These are phyloP conservation scores for Mungos mungo DNA, from an alignment of 2,113 vertebrate genomes.

Conservation along the genomic window DNA sequence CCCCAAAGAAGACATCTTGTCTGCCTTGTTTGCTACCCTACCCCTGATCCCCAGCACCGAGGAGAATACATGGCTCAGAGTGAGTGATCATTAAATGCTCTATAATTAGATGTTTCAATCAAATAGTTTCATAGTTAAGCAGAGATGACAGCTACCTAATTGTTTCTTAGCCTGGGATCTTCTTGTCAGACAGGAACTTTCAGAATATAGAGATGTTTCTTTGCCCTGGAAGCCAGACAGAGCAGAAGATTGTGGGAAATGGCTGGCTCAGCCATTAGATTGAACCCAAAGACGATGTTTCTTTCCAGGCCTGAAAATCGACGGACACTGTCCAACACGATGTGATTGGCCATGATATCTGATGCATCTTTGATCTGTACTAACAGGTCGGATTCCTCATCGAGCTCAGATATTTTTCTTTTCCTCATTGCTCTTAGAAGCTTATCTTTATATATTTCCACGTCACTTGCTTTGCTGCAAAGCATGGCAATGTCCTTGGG, in stretches of 20 bases:
- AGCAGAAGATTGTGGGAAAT: conserved; percentile 50
- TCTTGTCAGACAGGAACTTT: neutral
- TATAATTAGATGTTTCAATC: neutral
- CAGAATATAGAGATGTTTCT: conserved; percentile 68
- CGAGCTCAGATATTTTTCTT: neutral
- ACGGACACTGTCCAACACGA: conserved; percentile 72
- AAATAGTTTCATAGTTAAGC: neutral
- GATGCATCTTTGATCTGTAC: neutral
- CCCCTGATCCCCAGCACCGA: neutral
- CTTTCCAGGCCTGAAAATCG: conserved; percentile 82
- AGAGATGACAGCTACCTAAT: neutral
- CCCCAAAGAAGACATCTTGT: neutral
- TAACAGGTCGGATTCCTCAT: neutral
- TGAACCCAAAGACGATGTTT: conserved; percentile 77
- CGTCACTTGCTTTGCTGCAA: conserved; percentile 30
- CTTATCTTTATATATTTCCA: neutral
- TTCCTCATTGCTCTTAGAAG: neutral
- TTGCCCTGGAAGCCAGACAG: conserved; percentile 77
- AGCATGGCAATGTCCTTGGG: conserved; percentile 78
- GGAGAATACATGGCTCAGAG: neutral
- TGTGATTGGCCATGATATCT: neutral
- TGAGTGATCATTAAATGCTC: neutral
- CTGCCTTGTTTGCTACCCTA: neutral
- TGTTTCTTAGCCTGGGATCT: neutral
- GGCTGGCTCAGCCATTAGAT: neutral